phyloP scores from a whole-genome alignment of 2,888 invertebrate species.

The Idaea aversata region DNA sequence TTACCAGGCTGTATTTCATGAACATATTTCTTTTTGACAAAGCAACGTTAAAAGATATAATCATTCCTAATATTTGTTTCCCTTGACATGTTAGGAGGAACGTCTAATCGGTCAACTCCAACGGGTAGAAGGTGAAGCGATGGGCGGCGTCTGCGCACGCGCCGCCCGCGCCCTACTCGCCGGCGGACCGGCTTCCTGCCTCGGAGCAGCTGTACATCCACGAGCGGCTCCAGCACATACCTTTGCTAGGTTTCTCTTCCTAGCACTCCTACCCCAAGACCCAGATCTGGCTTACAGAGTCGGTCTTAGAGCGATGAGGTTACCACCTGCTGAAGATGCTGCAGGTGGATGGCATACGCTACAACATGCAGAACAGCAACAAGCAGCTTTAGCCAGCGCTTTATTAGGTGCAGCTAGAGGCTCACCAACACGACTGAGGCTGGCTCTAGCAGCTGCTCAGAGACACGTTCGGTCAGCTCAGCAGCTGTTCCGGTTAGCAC shows the following conservation, averaged over 20 bases:
- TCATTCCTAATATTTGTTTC: neutral
- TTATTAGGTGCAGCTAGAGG: conserved; percentile 83
- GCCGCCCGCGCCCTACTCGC: conserved; percentile 86
- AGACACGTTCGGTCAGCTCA: conserved; percentile 91
- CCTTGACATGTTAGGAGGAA: conserved; percentile 83
- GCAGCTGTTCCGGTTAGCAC: conserved; percentile 91
- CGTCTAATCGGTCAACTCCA: conserved; percentile 87
- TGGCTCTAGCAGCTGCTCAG: conserved; percentile 89
- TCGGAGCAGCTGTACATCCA: conserved; percentile 86
- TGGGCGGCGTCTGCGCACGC: conserved; percentile 83
- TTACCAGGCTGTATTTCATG: no score
- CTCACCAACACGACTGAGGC: conserved; percentile 84
- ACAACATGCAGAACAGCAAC: conserved; percentile 89
- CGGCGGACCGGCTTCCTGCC: conserved; percentile 88
- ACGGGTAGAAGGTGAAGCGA: conserved; percentile 87
- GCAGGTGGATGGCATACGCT: conserved; percentile 89
- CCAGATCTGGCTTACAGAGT: conserved; percentile 89
- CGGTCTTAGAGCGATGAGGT: conserved; percentile 87
- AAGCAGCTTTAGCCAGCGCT: conserved; percentile 88
- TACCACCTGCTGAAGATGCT: conserved; percentile 53
- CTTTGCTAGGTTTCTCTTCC: conserved; percentile 89
- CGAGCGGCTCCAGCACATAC: conserved; percentile 92
- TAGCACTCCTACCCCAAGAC: conserved; percentile 86
- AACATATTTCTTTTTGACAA: neutral
- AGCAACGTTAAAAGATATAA: neutral